Evolutionary conservation across 35 echinoderm and acorn worm genomes (phyloP), one percentile per base, ranked within the genome.

Genomic region (Ophioderma brevispina): DNA sequence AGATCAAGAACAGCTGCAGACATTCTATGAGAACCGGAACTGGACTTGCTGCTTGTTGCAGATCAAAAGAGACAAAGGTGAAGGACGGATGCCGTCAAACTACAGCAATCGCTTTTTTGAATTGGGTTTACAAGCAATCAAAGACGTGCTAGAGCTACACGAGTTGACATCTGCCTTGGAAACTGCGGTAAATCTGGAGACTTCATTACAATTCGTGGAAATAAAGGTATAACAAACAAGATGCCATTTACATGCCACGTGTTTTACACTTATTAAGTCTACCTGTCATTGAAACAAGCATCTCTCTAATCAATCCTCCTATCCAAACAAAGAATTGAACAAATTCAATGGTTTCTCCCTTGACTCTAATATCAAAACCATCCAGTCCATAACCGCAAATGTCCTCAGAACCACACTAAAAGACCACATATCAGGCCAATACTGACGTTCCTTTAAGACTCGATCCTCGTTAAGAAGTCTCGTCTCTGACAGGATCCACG

Each of bases 321-420:
- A n/a, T n/a, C 10, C 2, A 3, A 70, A 6, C 10, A 25, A 18
- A 25, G n/a, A 64, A 13, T 36, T 46, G 19, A 39, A 33, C 25
- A 38, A 78, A n/a, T 87, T 59, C 39, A 92, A 92, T 19, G 55
- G 31, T 35, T 4, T 39, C 19, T 13, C 83, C 4, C 18, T 90
- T 37, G 70, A 88, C 33, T n/a, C 78, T 81, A 75, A 86, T 33
- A 8, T 55, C 76, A 78, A 90, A 33, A 36, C 78, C 25, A 25
- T 91, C 28, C 78, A 40, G 34, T 5, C 34, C 36, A 82, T 91
- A 13, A 77, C 77, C 10, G 50, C 46, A 39, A 75, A 32, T 32
- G 85, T 84, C 33, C n/a, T 82, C 86, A 35, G 94, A 98, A 79
- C 21, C 76, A 0, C 25, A 92, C 25, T 92, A 98, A 76, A 94